Evolutionary conservation across 2,797 vertebrate genomes (phyloP).

Genomic region (Chiropotes sagulatus): DNA sequence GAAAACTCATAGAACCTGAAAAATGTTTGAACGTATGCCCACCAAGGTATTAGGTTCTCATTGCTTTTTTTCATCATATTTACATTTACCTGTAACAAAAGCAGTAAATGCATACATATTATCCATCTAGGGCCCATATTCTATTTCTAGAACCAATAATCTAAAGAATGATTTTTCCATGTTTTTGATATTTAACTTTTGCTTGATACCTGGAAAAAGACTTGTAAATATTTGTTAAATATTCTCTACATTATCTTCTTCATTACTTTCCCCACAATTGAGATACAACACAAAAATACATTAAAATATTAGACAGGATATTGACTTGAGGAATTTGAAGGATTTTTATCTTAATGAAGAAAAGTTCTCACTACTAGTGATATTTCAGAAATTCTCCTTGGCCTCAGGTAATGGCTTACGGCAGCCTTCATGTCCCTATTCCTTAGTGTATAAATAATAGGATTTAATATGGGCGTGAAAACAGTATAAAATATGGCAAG

Average conservation of each 20-base stretch:
- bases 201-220: neutral
- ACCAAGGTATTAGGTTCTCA: neutral
- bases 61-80: neutral
- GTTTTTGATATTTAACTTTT: neutral
- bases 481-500: conserved; percentile 74
- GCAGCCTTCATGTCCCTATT: conserved; percentile 68
- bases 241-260: neutral
- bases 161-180: neutral
- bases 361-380: neutral
- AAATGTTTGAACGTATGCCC: neutral
- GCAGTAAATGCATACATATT: neutral
- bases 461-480: conserved; percentile 73
- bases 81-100: neutral
- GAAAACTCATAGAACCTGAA: neutral
- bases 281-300: neutral
- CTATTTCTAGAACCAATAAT: neutral
- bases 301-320: neutral
- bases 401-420: conserved; percentile 41
- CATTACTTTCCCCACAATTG: neutral
- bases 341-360: neutral
- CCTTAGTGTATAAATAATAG: conserved; percentile 74
- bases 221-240: neutral
- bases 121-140: neutral
- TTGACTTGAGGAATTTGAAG: neutral
- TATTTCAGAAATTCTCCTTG: conserved; percentile 30